Percentiles rank a stretch among this genome's conserved stretches.
phyloP scores from a whole-genome alignment of 1,140 invertebrate species.

The Trachelipus rathkii region DNA sequence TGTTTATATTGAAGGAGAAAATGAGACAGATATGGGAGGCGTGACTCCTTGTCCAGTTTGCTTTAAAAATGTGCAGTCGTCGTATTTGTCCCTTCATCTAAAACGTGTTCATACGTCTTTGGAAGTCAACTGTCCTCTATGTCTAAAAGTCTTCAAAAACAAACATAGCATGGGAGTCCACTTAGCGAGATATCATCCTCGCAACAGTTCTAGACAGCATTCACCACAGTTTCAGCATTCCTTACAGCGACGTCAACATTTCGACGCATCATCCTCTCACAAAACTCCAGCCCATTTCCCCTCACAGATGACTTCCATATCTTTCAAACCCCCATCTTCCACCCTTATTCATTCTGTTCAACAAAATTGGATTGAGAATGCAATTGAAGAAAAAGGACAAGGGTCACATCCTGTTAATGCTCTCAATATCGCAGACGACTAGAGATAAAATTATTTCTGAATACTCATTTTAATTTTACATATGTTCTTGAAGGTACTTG shows the following conservation, averaged over 20 bases:
- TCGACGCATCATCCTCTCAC: background rate
- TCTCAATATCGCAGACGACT: no score
- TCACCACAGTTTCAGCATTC: constrained; percentile 9
- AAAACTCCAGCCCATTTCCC: background rate
- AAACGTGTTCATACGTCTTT: constrained; percentile 42
- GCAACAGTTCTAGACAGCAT: constrained; percentile 28
- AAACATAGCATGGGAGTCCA: constrained; percentile 44
- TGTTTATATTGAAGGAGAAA: background rate
- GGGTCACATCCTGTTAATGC: no score
- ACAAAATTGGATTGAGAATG: no score
- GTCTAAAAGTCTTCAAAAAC: constrained; percentile 44
- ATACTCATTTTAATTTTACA: no score
- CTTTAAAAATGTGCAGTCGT: constrained; percentile 39
- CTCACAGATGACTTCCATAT: background rate
- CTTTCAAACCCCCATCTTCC: background rate
- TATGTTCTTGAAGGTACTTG: no score
- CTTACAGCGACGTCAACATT: constrained; percentile 6
- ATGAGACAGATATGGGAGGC: constrained; percentile 28
- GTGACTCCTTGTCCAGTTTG: constrained; percentile 43
- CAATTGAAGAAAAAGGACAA: no score
- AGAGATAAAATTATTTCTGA: no score
- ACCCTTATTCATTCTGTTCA: background rate
- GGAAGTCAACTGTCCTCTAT: constrained; percentile 44
- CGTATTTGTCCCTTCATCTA: constrained; percentile 42
- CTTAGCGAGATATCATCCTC: constrained; percentile 42